phyloP scores from a whole-genome alignment of 2,888 invertebrate genomes.

The Selenia dentaria region DNA sequence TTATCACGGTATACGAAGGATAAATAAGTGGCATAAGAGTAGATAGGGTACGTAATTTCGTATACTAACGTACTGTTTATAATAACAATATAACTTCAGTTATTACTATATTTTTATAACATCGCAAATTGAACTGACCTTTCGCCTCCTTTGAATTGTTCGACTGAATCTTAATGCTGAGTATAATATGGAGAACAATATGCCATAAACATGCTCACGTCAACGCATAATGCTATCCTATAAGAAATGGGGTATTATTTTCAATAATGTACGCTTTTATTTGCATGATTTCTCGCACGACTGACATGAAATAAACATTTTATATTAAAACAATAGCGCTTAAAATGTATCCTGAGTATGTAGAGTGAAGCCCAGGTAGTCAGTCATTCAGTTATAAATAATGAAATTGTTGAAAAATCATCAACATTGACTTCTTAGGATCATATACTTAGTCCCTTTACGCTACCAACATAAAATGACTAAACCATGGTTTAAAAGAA shows the following conservation, averaged over 20 bases:
- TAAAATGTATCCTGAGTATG: conserved; percentile 2
- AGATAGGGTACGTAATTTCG: no score
- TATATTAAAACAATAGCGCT: conserved; percentile 16
- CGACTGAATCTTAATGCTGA: conserved; percentile 67
- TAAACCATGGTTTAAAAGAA: no score
- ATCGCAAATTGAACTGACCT: conserved; percentile 43
- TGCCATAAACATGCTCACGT: conserved; percentile 75
- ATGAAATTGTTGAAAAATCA: no score
- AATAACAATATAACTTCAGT: no score
- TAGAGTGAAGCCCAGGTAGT: no score
- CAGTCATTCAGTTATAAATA: no score
- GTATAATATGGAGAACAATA: conserved; percentile 75
- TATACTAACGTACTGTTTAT: no score
- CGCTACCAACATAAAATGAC: no score
- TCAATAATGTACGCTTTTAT: conserved; percentile 56
- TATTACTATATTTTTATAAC: background rate
- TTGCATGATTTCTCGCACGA: conserved; percentile 51
- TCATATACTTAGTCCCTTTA: no score
- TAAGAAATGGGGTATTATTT: conserved; percentile 66
- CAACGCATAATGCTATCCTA: conserved; percentile 68
- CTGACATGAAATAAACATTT: conserved; percentile 28
- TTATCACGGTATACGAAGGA: no score
- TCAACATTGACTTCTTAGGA: no score
- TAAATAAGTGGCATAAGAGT: no score
- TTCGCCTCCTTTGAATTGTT: conserved; percentile 57